Evolutionary conservation across 2,797 vertebrate species (phyloP), one percentile per base, ranked within the genome.

Genomic region (Anableps anableps): DNA sequence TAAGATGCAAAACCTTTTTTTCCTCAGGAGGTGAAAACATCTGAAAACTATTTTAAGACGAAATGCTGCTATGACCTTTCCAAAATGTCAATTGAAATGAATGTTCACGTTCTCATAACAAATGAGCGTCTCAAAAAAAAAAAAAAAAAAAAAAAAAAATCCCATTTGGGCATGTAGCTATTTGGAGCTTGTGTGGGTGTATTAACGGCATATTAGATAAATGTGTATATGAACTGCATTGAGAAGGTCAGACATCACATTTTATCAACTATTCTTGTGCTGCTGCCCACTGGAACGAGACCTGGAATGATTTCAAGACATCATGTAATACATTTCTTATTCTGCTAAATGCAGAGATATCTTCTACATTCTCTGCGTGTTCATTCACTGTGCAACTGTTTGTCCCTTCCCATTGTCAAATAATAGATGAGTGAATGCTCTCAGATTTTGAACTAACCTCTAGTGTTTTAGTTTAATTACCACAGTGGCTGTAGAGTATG

Each of bases 231-330:
- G 83, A 89, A 87, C 82, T 78, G 77, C 21, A 62, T 76, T 17
- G 83, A 91, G 88, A 93, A 94, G 93, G 93, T 94, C 92, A 93
- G 82, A 77, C 87, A 90, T 93, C 92, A 86, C 83, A 74, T 90
- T 90, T 80, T 75, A 91, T 93, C 87, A 92, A 84, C 83, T 80
- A 83, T 85, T 79, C 77, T 64, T 58, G 74, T 80, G 75, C 83
- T 16, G 78, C 86, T 84, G 90, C 72, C 68, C 77, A 75, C 80
- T 72, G 45, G 80, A 48, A 66, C 26, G 76, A 81, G 72, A 75
- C 75, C 80, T n/a, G 1, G 51, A 47, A 71, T 51, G 79, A 71
- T 81, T 51, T 80, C 80, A 83, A 68, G 41, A 83, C 1, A 80
- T 82, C 50, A 86, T 87, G 82, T 68, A 53, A 72, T 73, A 16